A percentile compares a stretch with the other conserved stretches of the same genome.
These are phyloP conservation scores for Luidia sarsii DNA, from an alignment of 53 echinoderm and acorn worm genomes.

Conservation along the genomic window DNA sequence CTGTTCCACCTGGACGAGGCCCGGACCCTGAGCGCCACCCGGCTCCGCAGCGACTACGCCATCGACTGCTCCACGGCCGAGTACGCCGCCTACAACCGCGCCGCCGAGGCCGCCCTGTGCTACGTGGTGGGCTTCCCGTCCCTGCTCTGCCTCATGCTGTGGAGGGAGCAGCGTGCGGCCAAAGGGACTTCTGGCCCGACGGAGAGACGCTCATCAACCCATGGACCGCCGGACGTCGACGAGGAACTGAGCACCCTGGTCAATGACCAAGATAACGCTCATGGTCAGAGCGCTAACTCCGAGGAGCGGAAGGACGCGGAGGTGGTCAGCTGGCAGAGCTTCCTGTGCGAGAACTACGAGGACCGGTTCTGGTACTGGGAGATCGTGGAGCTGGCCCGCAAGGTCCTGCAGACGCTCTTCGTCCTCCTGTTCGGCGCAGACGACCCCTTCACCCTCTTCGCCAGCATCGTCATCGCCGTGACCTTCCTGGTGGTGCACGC, in stretches of 20 bases:
- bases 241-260: not conserved
- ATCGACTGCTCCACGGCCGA: slow-evolving; percentile 38
- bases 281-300: not conserved
- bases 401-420: slow-evolving; percentile 23
- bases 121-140: slow-evolving; percentile 67
- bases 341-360: slow-evolving; percentile 60
- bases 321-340: slow-evolving; percentile 25
- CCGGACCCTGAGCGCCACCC: not conserved
- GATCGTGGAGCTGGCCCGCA: slow-evolving; percentile 36
- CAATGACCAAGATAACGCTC: not conserved
- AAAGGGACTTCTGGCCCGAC: not conserved
- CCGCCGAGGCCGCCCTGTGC: slow-evolving; percentile 32
- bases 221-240: not conserved
- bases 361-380: slow-evolving; percentile 53
- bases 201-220: not conserved
- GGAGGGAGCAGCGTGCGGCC: not conserved
- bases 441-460: slow-evolving; percentile 2
- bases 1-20: slow-evolving; percentile 50
- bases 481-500: slow-evolving; percentile 55
- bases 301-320: not conserved
- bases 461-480: slow-evolving; percentile 17
- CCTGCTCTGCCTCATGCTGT: slow-evolving; percentile 35
- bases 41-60: slow-evolving; percentile 62
- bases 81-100: slow-evolving; percentile 7
- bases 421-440: slow-evolving; percentile 41